Base-by-base conservation (phyloP, 2,888 invertebrate genomes). In the Cryptocephalus primarius region DNA sequence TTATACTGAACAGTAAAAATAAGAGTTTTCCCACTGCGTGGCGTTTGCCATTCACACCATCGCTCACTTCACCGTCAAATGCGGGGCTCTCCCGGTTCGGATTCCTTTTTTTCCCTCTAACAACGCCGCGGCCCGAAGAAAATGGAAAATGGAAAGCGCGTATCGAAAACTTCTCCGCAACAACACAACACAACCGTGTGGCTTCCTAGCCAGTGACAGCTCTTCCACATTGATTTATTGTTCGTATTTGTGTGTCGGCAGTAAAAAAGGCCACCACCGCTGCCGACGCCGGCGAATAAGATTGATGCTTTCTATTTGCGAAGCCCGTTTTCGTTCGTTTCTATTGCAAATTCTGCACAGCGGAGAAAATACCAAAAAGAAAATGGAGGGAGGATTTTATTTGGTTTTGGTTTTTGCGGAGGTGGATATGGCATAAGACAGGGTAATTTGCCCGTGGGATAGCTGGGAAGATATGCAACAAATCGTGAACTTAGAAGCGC, bases 161-260 rank as follows among this genome's bases (percentile, higher is more conserved):
- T 50, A 51, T 49, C 53, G 51, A 43, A 41, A 50, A 48, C 48
- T 49, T 46, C 43, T 43, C 44, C 38, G 45, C 56, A 56, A 52
- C 54, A 56, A 40, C 38, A 48, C 56, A 56, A 52, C 54, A 56
- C 55, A 54, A 57, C 57, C 53, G 55, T 54, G 58, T 58, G 58
- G 53, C 53, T 53, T 53, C 53, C 53, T 53, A 65, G 60, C 63
- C 60, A 63, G 64, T 65, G 67, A 67, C 66, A 66, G 67, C 61
- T 64, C 62, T 63, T 64, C 60, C 64, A 61, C 67, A 67, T 68
- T 68, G 68, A 68, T 68, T 68, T 68, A 68, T 68, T 64, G 67
- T 65, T 61, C 63, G 65, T 66, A 67, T 68, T 68, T 68, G 65
- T 67, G 66, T 66, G 62, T 63, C 61, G 64, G 59, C 58, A 33